Evolutionary conservation across 2,113 vertebrate genomes (phyloP).

Genomic region (Sander vitreus): DNA sequence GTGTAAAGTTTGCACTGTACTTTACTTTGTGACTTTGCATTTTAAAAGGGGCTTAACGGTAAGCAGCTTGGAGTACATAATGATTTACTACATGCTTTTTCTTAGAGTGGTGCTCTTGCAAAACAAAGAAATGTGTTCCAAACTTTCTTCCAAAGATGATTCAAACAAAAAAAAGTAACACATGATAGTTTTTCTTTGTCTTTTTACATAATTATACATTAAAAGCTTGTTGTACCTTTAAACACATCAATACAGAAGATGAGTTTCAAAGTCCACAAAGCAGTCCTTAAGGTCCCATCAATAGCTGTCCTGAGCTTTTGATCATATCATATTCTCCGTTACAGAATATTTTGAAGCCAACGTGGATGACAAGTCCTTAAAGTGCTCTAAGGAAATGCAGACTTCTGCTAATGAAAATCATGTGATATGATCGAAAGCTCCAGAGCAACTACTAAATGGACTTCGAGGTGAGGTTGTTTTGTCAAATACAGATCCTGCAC

Average conservation of each 20-base stretch:
- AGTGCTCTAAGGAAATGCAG: not conserved
- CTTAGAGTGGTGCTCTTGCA: not conserved
- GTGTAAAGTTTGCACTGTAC: slow-evolving; percentile 5
- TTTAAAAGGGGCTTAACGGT: slow-evolving; percentile 28
- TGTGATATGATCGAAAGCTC: not conserved
- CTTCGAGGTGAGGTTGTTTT: not conserved
- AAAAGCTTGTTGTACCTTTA: not conserved
- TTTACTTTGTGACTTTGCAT: slow-evolving; percentile 38
- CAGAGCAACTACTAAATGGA: not conserved
- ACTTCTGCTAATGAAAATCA: not conserved
- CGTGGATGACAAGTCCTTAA: not conserved
- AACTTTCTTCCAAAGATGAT: not conserved
- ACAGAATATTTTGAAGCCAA: not conserved
- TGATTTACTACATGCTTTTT: not conserved
- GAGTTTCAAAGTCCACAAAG: not conserved
- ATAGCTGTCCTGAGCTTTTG: not conserved
- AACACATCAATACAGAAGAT: not conserved
- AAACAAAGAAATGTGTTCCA: not conserved
- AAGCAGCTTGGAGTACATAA: slow-evolving; percentile 20
- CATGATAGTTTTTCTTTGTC: not conserved
- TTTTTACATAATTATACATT: not conserved
- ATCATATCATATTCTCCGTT: not conserved
- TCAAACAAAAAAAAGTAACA: not conserved
- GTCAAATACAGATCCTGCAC: not conserved
- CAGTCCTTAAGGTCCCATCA: not conserved